Percentiles rank a stretch among this genome's conserved stretches.
These are phyloP conservation scores for Crocuta crocuta DNA, from an alignment of 2,113 vertebrate genomes.

Conservation along the genomic window DNA sequence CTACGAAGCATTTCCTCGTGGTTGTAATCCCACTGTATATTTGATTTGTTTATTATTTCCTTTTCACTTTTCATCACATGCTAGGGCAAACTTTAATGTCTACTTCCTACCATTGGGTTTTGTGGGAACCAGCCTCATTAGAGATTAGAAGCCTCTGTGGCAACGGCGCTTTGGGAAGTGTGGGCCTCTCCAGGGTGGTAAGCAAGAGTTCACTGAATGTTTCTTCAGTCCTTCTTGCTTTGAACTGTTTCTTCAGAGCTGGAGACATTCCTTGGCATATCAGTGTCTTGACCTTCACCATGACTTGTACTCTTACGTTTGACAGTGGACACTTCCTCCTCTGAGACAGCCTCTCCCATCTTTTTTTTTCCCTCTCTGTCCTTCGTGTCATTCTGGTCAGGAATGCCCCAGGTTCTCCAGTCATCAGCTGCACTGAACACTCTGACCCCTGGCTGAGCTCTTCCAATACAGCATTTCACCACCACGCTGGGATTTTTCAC, in stretches of 20 bases:
- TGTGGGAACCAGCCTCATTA: background rate
- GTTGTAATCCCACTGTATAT: background rate
- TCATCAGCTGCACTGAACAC: background rate
- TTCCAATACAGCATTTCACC: background rate
- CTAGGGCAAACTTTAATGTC: background rate
- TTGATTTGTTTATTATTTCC: background rate
- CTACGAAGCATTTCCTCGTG: background rate
- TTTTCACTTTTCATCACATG: slow-evolving; percentile 7
- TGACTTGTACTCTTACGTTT: background rate
- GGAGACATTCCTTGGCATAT: background rate
- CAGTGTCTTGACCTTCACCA: background rate
- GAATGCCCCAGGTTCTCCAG: no score
- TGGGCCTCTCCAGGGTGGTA: background rate
- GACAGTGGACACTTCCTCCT: background rate
- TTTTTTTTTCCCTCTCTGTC: background rate
- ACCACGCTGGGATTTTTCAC: background rate
- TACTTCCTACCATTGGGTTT: background rate
- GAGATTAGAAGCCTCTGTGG: background rate
- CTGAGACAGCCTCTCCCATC: background rate
- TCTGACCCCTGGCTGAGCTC: background rate
- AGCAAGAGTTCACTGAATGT: background rate
- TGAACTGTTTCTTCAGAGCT: background rate
- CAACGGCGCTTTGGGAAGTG: background rate
- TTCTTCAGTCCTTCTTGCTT: background rate
- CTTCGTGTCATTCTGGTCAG: background rate